phyloP scores from a whole-genome alignment of 2,797 vertebrate species.

The Acanthurus leucopareius region DNA sequence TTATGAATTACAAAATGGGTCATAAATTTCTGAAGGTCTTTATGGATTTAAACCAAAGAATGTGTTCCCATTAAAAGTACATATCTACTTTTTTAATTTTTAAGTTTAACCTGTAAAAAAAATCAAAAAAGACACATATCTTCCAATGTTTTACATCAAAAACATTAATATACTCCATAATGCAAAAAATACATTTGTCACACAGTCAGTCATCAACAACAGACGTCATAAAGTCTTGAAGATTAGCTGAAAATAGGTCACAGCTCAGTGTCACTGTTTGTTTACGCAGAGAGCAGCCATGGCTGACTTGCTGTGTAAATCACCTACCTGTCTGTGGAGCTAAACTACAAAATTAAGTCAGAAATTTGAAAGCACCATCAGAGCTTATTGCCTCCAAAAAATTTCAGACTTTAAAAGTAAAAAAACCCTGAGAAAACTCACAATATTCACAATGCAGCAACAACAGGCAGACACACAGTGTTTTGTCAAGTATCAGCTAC shows the following conservation, averaged over 20 bases:
- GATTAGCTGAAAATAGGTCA: constrained; percentile 61
- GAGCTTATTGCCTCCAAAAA: constrained; percentile 16
- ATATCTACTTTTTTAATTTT: no score
- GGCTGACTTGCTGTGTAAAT: constrained; percentile 49
- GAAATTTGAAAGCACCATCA: background rate
- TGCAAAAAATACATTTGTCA: background rate
- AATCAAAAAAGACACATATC: background rate
- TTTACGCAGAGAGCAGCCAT: constrained; percentile 49
- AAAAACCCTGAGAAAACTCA: constrained; percentile 16
- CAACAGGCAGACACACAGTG: no score
- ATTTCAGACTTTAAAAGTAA: background rate
- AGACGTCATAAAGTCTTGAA: constrained; percentile 26
- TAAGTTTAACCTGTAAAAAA: no score
- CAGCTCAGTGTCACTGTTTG: constrained; percentile 51
- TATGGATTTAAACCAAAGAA: no score
- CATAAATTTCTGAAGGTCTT: no score
- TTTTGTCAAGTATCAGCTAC: no score
- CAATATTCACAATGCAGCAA: background rate
- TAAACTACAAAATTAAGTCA: constrained; percentile 29
- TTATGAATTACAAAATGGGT: no score
- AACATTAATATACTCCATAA: background rate
- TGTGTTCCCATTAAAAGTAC: no score
- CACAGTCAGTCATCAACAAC: constrained; percentile 30
- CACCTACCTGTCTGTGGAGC: constrained; percentile 30
- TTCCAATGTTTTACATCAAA: background rate